Conservation (phyloP, 1,140 invertebrate species). For the Papilio machaon region DNA sequence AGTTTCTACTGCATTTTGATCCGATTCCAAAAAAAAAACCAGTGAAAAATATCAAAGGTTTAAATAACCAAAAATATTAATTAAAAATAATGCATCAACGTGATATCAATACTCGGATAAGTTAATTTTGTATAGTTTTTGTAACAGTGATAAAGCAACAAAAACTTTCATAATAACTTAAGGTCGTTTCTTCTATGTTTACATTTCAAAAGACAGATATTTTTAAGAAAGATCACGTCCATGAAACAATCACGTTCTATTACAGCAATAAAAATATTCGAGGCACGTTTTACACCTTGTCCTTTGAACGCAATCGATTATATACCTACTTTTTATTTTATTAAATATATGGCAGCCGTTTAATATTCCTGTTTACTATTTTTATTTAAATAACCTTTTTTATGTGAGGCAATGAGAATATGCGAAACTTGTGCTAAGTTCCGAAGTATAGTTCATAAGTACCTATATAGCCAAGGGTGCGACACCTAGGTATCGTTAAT, state of each 20-base stretch:
- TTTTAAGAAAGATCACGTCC: constrained; percentile 58
- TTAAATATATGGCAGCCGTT: background rate
- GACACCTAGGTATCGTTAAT: too few relatives aligned
- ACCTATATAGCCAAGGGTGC: too few relatives aligned
- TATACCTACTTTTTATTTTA: background rate
- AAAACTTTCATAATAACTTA: constrained; percentile 54
- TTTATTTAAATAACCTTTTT: background rate
- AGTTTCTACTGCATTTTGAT: too few relatives aligned
- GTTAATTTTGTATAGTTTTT: background rate
- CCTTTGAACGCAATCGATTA: constrained; percentile 26
- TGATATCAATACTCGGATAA: background rate
- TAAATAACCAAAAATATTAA: background rate
- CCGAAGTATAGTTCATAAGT: too few relatives aligned
- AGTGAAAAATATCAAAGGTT: background rate
- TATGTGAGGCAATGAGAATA: background rate
- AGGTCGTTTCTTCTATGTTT: constrained; percentile 46
- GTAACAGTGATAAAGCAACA: constrained; percentile 39
- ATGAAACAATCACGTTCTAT: constrained; percentile 52
- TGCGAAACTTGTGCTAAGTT: too few relatives aligned
- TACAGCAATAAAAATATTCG: constrained; percentile 44
- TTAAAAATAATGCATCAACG: background rate
- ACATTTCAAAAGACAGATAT: constrained; percentile 50
- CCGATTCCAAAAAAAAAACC: too few relatives aligned
- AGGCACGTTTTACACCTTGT: constrained; percentile 48
- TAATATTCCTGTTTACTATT: background rate